A percentile compares a stretch with the other conserved stretches of the same genome.
These are phyloP conservation scores for Delia radicum DNA, from an alignment of 1,140 invertebrate species.

Conservation along the genomic window DNA sequence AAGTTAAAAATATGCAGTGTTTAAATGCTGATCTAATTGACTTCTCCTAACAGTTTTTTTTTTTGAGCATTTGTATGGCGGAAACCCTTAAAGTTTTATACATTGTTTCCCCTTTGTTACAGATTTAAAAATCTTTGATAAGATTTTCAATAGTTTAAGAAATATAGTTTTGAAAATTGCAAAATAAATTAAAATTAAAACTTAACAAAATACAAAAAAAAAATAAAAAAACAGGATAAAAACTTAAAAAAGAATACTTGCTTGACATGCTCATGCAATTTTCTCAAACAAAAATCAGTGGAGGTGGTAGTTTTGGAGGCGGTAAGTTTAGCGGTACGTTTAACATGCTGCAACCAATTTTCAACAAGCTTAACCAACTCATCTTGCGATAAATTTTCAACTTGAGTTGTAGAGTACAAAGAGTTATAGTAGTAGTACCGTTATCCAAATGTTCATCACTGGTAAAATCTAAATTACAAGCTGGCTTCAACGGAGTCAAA, in stretches of 20 bases:
- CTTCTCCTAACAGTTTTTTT: too few relatives aligned
- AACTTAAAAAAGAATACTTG: conserved; percentile 50
- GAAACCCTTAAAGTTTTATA: too few relatives aligned
- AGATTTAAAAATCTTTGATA: too few relatives aligned
- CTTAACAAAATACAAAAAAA: conserved; percentile 26
- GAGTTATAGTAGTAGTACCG: conserved; percentile 41
- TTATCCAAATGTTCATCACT: conserved; percentile 68
- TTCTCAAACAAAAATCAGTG: conserved; percentile 11
- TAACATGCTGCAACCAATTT: conserved; percentile 56
- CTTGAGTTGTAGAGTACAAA: neutral
- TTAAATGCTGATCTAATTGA: too few relatives aligned
- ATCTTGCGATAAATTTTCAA: conserved; percentile 57
- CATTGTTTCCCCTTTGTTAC: too few relatives aligned
- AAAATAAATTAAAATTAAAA: too few relatives aligned
- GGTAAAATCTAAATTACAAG: conserved; percentile 68
- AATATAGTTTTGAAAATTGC: too few relatives aligned
- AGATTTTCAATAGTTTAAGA: too few relatives aligned
- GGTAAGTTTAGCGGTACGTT: conserved; percentile 34
- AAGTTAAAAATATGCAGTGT: too few relatives aligned
- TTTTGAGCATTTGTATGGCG: too few relatives aligned
- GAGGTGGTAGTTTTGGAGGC: neutral
- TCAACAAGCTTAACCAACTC: conserved; percentile 57
- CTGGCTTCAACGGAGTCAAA: conserved; percentile 48
- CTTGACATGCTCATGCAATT: conserved; percentile 44
- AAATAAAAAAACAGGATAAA: conserved; percentile 35